Percentiles rank a stretch among this genome's conserved stretches.
phyloP scores from a whole-genome alignment of 2,888 invertebrate genomes.

The Monopis laevigella region DNA sequence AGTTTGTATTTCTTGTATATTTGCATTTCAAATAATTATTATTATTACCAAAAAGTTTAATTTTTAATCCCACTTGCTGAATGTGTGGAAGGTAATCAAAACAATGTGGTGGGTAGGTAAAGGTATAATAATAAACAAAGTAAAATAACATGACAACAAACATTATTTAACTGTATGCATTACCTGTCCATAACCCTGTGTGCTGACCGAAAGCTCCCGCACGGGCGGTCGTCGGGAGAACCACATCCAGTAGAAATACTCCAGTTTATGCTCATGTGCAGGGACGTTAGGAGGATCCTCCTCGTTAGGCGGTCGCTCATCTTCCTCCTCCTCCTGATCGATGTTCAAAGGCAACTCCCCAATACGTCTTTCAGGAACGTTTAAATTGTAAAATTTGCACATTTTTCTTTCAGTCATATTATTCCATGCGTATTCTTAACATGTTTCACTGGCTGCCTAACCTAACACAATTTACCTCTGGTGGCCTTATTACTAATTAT shows the following conservation, averaged over 20 bases:
- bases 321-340: slow-evolving; percentile 41
- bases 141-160: no score
- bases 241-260: slow-evolving; percentile 95
- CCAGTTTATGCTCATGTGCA: slow-evolving; percentile 89
- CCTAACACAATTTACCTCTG: slow-evolving; percentile 56
- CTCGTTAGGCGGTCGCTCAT: slow-evolving; percentile 29
- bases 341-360: slow-evolving; percentile 45
- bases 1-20: not conserved
- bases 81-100: no score
- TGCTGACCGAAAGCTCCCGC: slow-evolving; percentile 47
- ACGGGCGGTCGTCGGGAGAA: slow-evolving; percentile 70
- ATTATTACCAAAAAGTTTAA: no score
- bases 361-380: slow-evolving; percentile 60
- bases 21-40: no score
- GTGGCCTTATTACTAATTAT: slow-evolving; percentile 5
- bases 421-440: slow-evolving; percentile 51
- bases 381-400: slow-evolving; percentile 67
- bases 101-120: no score
- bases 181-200: slow-evolving; percentile 61
- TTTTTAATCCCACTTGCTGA: no score
- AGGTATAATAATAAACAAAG: no score
- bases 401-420: slow-evolving; percentile 67
- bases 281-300: slow-evolving; percentile 74
- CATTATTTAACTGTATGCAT: no score
- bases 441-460: slow-evolving; percentile 64